phyloP scores from a whole-genome alignment of 2,797 vertebrate genomes.

The Galagoides demidoff region DNA sequence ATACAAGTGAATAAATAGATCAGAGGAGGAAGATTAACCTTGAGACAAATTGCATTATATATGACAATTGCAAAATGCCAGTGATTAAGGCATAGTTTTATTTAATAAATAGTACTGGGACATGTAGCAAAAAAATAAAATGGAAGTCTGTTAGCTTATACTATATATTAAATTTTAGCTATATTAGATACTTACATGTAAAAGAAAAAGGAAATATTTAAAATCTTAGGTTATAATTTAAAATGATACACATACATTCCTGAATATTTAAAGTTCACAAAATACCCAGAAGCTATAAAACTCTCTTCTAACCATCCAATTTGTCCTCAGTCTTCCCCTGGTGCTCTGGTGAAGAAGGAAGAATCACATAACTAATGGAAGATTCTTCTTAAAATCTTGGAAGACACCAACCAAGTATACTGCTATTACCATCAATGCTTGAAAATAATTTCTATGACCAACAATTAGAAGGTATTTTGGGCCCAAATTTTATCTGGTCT shows the following conservation, averaged over 20 bases:
- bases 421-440: background rate
- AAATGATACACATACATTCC: background rate
- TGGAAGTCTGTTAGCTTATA: background rate
- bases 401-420: too few relatives aligned
- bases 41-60: background rate
- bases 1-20: background rate
- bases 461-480: background rate
- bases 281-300: background rate
- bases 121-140: background rate
- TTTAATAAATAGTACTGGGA: background rate
- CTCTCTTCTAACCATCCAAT: background rate
- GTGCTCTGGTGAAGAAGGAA: background rate
- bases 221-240: background rate
- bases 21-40: background rate
- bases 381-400: background rate
- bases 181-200: background rate
- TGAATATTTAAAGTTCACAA: background rate
- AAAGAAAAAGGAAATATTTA: constrained; percentile 2
- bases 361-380: background rate
- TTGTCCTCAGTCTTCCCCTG: background rate
- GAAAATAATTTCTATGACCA: background rate
- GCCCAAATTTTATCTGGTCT: background rate
- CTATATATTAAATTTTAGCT: background rate
- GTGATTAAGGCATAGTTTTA: background rate
- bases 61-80: background rate